phyloP scores from a whole-genome alignment of 1,140 invertebrate species.

The Drosophila bocki region DNA sequence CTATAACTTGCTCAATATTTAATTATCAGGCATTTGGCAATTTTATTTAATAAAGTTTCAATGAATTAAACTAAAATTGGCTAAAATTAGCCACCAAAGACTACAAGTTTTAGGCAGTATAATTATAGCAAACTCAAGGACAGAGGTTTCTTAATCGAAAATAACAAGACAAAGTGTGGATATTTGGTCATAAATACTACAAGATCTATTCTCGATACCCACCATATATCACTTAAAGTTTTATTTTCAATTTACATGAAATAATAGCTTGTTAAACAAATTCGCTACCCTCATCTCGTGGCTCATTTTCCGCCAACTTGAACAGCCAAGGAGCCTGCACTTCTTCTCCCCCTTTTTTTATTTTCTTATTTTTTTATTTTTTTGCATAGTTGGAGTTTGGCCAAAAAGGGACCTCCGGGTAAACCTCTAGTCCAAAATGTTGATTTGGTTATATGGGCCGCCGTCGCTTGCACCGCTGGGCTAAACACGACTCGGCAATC shows the following conservation, averaged over 20 bases:
- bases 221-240: not conserved
- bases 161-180: not conserved
- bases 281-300: slow-evolving; percentile 7
- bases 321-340: not conserved
- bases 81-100: not conserved
- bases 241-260: slow-evolving; percentile 5
- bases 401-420: slow-evolving; percentile 29
- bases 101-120: not conserved
- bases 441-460: slow-evolving; percentile 65
- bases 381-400: slow-evolving; percentile 4
- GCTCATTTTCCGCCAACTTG: slow-evolving; percentile 12
- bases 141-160: not conserved
- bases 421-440: slow-evolving; percentile 57
- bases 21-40: not conserved
- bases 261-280: slow-evolving; percentile 21
- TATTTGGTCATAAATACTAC: not conserved
- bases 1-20: not conserved
- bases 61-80: not conserved
- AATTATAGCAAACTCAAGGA: not conserved
- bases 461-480: slow-evolving; percentile 60
- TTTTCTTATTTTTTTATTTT: not conserved
- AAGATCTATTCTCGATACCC: not conserved
- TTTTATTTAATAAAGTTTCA: not conserved
- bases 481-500: slow-evolving; percentile 80
- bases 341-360: not conserved